Conservation (phyloP, 2,797 vertebrate genomes). For the Triplophysa bombifrons region DNA sequence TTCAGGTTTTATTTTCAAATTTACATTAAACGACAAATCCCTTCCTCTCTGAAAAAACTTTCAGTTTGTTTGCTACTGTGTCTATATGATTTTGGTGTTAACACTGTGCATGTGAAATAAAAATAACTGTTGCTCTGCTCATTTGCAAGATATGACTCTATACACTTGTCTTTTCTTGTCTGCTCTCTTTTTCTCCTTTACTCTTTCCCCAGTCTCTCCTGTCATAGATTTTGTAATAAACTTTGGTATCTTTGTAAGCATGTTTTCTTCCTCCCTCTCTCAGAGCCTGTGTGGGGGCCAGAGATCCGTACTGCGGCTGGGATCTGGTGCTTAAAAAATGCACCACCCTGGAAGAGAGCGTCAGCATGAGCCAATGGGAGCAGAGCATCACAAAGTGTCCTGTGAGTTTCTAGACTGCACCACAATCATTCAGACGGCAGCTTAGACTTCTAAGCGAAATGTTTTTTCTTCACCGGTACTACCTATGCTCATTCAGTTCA, state of each 20-base stretch:
- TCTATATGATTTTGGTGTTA: neutral
- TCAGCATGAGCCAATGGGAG: slow-evolving; percentile 96
- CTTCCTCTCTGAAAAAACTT: neutral
- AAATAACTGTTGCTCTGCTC: neutral
- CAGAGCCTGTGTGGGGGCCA: slow-evolving; percentile 90
- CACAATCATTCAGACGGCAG: slow-evolving; percentile 30
- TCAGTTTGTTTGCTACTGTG: neutral
- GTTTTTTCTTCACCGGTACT: neutral
- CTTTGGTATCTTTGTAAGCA: neutral
- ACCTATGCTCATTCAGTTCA: slow-evolving; percentile 15
- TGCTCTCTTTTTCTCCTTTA: neutral
- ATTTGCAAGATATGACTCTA: neutral
- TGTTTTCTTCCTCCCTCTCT: slow-evolving; percentile 41
- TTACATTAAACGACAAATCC: neutral
- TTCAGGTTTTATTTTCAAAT: neutral
- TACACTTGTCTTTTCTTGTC: neutral
- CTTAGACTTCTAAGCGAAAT: slow-evolving; percentile 6
- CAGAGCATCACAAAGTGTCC: slow-evolving; percentile 91
- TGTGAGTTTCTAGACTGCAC: slow-evolving; percentile 76
- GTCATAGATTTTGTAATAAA: slow-evolving; percentile 22
- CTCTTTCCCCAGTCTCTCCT: neutral
- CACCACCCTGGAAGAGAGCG: slow-evolving; percentile 91
- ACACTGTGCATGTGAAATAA: neutral
- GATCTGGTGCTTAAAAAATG: slow-evolving; percentile 91
- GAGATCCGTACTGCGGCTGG: slow-evolving; percentile 97